Conservation (phyloP, 2,888 invertebrate species). For the Cryptocephalus moraei region DNA sequence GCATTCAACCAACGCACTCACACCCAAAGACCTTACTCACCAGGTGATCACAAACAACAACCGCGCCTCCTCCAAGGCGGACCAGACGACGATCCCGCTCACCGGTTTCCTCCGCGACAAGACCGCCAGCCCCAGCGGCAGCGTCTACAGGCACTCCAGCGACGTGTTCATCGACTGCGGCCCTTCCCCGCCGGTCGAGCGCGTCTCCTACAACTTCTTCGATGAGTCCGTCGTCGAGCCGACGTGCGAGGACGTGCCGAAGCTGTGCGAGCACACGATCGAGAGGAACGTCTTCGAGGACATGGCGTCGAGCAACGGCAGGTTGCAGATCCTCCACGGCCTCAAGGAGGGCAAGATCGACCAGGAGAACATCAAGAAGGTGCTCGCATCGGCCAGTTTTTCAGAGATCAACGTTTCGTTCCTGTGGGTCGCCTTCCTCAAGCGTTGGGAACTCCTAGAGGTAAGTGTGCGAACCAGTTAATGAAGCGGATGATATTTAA, state of each 20-base stretch:
- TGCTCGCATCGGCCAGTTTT: slow-evolving; percentile 44
- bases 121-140: background rate
- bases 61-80: no score
- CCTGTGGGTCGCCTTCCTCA: slow-evolving; percentile 64
- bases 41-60: no score
- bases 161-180: slow-evolving; percentile 68
- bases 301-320: slow-evolving; percentile 55
- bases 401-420: slow-evolving; percentile 61
- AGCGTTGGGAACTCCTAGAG: slow-evolving; percentile 55
- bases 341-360: slow-evolving; percentile 57
- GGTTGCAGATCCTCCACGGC: slow-evolving; percentile 58
- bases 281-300: slow-evolving; percentile 64
- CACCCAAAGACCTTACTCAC: no score
- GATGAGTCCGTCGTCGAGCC: slow-evolving; percentile 53
- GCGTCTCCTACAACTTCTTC: slow-evolving; percentile 69
- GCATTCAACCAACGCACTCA: no score
- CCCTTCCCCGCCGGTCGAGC: slow-evolving; percentile 67
- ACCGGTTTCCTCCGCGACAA: no score
- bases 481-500: no score
- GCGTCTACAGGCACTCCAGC: slow-evolving; percentile 36
- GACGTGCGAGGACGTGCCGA: slow-evolving; percentile 44
- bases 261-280: slow-evolving; percentile 61
- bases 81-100: no score
- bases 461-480: slow-evolving; percentile 41
- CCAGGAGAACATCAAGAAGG: slow-evolving; percentile 43